Evolutionary conservation across 2,888 invertebrate genomes (phyloP), one percentile per base, ranked within the genome.

Genomic region (Isoperla grammatica): DNA sequence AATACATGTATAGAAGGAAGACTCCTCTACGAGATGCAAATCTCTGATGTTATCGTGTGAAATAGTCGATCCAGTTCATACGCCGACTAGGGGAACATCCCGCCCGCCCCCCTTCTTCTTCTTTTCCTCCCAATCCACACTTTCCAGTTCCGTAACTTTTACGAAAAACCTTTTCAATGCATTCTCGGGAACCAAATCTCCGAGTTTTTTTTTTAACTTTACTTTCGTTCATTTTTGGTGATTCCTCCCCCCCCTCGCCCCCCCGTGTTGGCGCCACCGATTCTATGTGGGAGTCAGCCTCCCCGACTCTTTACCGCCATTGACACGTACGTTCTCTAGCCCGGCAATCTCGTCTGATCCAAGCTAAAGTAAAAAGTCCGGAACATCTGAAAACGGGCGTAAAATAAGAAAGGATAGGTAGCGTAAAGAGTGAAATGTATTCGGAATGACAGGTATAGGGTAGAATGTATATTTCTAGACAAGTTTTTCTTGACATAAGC

Each of bases 111-210:
- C 13, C 13, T n/a, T 8, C 45, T 17, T 17, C 5, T 12, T 40
- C 11, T 12, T 40, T 15, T 49, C 15, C 15, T 49, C 50, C 35
- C 50, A 35, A 67, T 55, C 59, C 55, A 37, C 55, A 54, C 59
- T 43, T 54, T 54, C 54, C 54, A 43, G 55, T 42, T 56, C 40
- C 20, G 22, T 54, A 60, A 48, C 49, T 60, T 56, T 49, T 20
- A 42, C 22, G 49, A 42, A 37, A 60, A 60, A 60, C 49, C 59
- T 59, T 60, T 56, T 35, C 56, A 60, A 56, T 56, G 42, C 56
- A 60, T 56, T 60, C 49, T 60, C 40, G 19, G 19, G 46, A 35
- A 56, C 56, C 40, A 60, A 49, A 42, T 56, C 56, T 46, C 40
- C 9, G 15, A 20, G 43, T 56, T 50, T 49, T 56, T 48, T 49